Conservation (phyloP, 2,888 invertebrate species). For the Julus scandinavius region DNA sequence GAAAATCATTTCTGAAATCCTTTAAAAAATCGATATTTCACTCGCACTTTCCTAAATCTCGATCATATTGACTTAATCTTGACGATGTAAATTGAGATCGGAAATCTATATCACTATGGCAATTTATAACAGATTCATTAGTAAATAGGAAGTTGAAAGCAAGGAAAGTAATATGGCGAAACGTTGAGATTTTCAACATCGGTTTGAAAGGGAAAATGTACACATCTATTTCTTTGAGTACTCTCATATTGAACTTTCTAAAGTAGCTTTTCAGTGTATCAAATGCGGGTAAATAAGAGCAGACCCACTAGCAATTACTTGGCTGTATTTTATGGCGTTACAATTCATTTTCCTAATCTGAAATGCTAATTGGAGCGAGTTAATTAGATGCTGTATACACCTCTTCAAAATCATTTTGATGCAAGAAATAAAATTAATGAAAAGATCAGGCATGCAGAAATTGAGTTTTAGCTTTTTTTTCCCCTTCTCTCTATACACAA, state of each 20-base stretch:
- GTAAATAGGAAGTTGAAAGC: neutral
- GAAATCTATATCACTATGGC: slow-evolving; percentile 28
- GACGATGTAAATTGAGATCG: slow-evolving; percentile 34
- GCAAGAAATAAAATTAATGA: slow-evolving; percentile 29
- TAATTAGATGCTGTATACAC: neutral
- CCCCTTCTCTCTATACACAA: neutral
- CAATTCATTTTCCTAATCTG: slow-evolving; percentile 22
- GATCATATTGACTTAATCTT: slow-evolving; percentile 42
- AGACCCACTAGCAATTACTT: neutral
- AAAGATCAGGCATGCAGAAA: slow-evolving; percentile 16
- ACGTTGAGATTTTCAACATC: neutral
- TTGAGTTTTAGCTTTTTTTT: neutral
- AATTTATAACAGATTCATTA: slow-evolving; percentile 38
- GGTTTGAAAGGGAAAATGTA: neutral
- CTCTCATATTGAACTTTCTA: neutral
- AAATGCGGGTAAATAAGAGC: neutral
- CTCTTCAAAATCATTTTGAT: neutral
- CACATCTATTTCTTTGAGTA: neutral
- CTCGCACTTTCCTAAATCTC: slow-evolving; percentile 38
- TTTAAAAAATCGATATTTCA: slow-evolving; percentile 7
- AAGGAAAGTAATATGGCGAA: neutral
- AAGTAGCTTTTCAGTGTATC: neutral
- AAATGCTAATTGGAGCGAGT: slow-evolving; percentile 42
- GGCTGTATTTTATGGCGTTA: slow-evolving; percentile 19
- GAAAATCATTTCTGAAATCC: neutral